phyloP scores from a whole-genome alignment of 2,888 invertebrate species.

The Spisula solida region DNA sequence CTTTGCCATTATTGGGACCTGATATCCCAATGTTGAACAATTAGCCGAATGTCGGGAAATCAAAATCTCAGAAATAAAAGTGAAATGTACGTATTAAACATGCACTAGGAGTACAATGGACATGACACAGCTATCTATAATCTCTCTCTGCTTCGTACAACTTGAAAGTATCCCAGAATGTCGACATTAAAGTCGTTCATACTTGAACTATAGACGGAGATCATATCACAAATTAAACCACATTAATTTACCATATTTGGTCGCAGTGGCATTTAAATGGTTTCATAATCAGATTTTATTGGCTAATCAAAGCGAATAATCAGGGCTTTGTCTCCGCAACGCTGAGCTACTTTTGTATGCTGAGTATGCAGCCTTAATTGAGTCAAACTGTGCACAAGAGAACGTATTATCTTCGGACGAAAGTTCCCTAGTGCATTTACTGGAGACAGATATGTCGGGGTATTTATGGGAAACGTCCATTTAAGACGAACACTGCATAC shows the following conservation, averaged over 20 bases:
- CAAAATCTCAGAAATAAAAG: too few species aligned
- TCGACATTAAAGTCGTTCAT: background rate
- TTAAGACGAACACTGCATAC: background rate
- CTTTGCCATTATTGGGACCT: too few species aligned
- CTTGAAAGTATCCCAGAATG: background rate
- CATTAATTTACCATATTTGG: constrained; percentile 47
- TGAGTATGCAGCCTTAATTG: constrained; percentile 24
- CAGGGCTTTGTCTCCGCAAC: constrained; percentile 14
- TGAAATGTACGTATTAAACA: too few species aligned
- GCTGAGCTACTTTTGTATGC: constrained; percentile 24
- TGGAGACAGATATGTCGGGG: background rate
- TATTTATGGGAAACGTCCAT: background rate
- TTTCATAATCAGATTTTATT: constrained; percentile 37
- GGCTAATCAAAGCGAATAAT: constrained; percentile 29
- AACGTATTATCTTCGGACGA: background rate
- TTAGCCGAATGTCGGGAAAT: too few species aligned
- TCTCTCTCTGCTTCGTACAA: background rate
- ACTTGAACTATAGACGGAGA: constrained; percentile 12
- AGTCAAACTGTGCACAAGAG: constrained; percentile 2
- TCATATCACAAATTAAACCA: constrained; percentile 8
- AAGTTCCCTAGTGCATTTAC: background rate
- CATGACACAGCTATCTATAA: background rate
- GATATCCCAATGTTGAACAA: too few species aligned
- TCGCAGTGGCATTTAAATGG: constrained; percentile 39
- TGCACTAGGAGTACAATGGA: too few species aligned